Evolutionary conservation across 2,888 invertebrate species (phyloP).

Genomic region (Euzophera pinguis): DNA sequence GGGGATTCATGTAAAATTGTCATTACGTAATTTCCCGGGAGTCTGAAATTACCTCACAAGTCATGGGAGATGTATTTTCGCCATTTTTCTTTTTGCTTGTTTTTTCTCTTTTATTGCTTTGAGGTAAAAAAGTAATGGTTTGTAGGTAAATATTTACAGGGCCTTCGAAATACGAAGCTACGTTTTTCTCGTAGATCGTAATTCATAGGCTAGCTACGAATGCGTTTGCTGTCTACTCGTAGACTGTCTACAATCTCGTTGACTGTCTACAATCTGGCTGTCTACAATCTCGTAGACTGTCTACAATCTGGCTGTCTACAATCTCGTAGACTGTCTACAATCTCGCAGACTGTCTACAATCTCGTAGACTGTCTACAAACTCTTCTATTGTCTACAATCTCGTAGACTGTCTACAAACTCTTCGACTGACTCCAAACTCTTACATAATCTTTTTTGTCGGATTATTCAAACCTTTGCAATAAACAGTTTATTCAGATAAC

Average conservation of each 20-base stretch:
- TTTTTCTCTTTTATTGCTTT: background rate
- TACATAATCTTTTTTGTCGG: too few relatives aligned
- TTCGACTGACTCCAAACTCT: too few relatives aligned
- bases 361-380: background rate
- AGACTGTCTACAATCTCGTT: background rate
- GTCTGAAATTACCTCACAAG: background rate
- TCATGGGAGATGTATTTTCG: slow-evolving; percentile 1
- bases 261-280: background rate
- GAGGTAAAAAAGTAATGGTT: too few relatives aligned
- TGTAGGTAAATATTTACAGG: too few relatives aligned
- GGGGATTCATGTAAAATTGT: slow-evolving; percentile 4
- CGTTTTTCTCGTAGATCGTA: too few relatives aligned
- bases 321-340: background rate
- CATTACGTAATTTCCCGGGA: background rate
- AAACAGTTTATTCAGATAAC: too few relatives aligned
- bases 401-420: background rate
- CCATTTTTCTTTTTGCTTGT: background rate
- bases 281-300: background rate
- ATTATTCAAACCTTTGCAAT: too few relatives aligned
- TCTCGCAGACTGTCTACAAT: background rate
- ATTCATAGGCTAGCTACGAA: too few relatives aligned
- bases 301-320: background rate
- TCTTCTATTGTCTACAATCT: background rate
- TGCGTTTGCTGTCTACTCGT: background rate
- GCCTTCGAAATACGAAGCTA: too few relatives aligned